Conservation (phyloP, 64 coral and sea anemone genomes). For the Stylophora pistillata region DNA sequence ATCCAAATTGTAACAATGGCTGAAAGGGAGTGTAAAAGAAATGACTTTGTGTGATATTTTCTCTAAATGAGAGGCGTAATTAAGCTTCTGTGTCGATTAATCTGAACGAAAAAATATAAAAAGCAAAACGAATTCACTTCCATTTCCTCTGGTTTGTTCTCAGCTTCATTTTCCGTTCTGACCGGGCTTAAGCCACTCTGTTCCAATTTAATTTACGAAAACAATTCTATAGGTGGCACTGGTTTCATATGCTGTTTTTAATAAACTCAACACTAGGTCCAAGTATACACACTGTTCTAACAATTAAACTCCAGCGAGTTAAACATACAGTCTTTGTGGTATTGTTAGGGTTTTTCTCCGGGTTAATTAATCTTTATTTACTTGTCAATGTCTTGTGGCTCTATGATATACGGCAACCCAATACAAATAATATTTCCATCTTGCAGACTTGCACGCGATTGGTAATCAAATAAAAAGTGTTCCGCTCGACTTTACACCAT, state of each 20-base stretch:
- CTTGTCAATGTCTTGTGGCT: constrained; percentile 61
- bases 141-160: constrained; percentile 38
- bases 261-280: constrained; percentile 56
- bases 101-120: constrained; percentile 33
- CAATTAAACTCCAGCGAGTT: constrained; percentile 80
- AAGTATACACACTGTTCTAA: constrained; percentile 65
- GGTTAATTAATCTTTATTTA: constrained; percentile 94
- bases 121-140: constrained; percentile 36
- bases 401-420: constrained; percentile 31
- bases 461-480: constrained; percentile 49
- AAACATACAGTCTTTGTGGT: constrained; percentile 80
- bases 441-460: constrained; percentile 32
- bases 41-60: constrained; percentile 25
- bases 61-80: constrained; percentile 42
- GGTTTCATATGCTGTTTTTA: constrained; percentile 53
- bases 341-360: constrained; percentile 80
- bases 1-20: constrained; percentile 28
- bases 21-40: constrained; percentile 43
- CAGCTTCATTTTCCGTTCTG: constrained; percentile 41
- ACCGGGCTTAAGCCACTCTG: constrained; percentile 20
- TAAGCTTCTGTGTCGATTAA: constrained; percentile 43
- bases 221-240: constrained; percentile 55
- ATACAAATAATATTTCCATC: constrained; percentile 53
- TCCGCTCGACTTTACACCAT: constrained; percentile 23
- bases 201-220: constrained; percentile 65